These are phyloP conservation scores for Geophilus truncorum DNA, from an alignment of 2,888 invertebrate species.

Conservation along the genomic window DNA sequence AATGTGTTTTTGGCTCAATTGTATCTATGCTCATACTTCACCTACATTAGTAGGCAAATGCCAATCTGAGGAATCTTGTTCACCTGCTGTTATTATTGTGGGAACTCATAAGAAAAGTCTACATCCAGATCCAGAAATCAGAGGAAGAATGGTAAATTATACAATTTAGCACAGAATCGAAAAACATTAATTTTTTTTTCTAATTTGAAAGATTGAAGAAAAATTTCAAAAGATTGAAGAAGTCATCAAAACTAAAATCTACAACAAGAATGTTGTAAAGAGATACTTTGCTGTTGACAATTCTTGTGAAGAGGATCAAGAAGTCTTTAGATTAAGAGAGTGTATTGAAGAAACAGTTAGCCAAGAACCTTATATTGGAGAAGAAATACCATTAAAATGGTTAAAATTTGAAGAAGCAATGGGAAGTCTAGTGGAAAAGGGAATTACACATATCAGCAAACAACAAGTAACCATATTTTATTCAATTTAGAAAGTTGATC, in stretches of 20 bases:
- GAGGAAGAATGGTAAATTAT: conserved; percentile 23
- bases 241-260: conserved; percentile 28
- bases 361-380: conserved; percentile 34
- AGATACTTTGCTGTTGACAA: conserved; percentile 32
- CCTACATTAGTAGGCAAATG: conserved; percentile 1
- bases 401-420: conserved; percentile 34
- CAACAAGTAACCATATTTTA: no score
- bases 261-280: conserved; percentile 30
- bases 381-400: conserved; percentile 34
- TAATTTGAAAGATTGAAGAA: conserved; percentile 33
- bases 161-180: neutral
- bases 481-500: no score
- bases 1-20: conserved; percentile 34
- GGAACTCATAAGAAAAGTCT: conserved; percentile 1
- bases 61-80: neutral
- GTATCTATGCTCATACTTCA: conserved; percentile 34
- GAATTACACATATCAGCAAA: neutral
- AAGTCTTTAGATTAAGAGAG: conserved; percentile 14
- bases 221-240: conserved; percentile 34
- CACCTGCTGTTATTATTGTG: conserved; percentile 34
- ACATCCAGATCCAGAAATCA: conserved; percentile 9
- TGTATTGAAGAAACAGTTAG: conserved; percentile 30
- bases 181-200: neutral
- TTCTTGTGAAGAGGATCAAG: conserved; percentile 32
- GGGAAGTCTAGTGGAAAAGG: conserved; percentile 23